Conservation (phyloP, 2,888 invertebrate genomes). For the Sesamia inferens region DNA sequence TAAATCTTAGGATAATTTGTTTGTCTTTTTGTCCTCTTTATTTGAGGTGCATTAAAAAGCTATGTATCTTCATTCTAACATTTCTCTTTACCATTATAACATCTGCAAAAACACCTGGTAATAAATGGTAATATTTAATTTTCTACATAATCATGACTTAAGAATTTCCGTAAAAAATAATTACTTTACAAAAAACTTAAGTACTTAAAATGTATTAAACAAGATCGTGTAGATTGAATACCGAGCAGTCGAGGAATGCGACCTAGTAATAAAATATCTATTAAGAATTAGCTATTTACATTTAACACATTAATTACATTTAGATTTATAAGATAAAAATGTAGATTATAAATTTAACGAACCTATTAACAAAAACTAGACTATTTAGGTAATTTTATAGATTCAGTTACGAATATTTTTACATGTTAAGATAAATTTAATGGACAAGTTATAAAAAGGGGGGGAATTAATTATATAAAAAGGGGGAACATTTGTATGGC, state of each 20-base stretch:
- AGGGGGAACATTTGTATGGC: too few species aligned
- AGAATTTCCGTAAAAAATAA: slow-evolving; percentile 26
- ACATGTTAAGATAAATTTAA: too few species aligned
- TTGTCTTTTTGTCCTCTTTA: neutral
- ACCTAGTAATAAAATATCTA: slow-evolving; percentile 42
- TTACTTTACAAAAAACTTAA: slow-evolving; percentile 33
- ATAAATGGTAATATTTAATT: neutral
- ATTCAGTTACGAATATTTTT: too few species aligned
- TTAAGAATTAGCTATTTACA: slow-evolving; percentile 25
- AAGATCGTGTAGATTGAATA: slow-evolving; percentile 44
- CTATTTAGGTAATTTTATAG: too few species aligned
- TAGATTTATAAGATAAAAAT: slow-evolving; percentile 43
- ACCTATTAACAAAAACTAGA: neutral
- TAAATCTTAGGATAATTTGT: neutral
- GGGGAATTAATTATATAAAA: too few species aligned
- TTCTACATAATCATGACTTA: neutral
- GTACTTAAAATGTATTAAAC: slow-evolving; percentile 43
- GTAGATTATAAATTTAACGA: slow-evolving; percentile 34
- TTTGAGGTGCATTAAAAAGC: neutral
- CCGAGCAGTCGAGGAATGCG: slow-evolving; percentile 27
- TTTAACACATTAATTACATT: slow-evolving; percentile 41
- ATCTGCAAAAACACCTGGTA: neutral
- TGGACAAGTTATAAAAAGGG: too few species aligned
- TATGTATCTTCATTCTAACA: neutral
- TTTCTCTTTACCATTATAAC: neutral